These are phyloP conservation scores for Leucoraja erinaceus DNA, from an alignment of 2,113 vertebrate species.

Conservation along the genomic window DNA sequence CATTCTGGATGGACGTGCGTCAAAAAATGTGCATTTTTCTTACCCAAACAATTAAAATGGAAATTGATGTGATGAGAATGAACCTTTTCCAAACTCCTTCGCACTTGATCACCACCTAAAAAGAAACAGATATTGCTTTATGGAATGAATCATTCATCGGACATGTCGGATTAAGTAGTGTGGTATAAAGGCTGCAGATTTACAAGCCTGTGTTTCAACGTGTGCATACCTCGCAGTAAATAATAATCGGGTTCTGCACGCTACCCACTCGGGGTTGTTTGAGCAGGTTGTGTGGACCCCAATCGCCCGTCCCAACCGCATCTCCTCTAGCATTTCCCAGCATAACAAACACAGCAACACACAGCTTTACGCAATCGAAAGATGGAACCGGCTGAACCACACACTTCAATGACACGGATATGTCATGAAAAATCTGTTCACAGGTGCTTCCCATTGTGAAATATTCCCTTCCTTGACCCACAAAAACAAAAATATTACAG, in stretches of 20 bases:
- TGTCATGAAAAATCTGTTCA: neutral
- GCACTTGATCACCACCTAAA: constrained; percentile 16
- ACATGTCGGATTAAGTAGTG: neutral
- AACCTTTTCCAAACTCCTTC: constrained; percentile 19
- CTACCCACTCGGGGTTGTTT: neutral
- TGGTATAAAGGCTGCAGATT: neutral
- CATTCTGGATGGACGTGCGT: neutral
- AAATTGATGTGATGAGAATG: constrained; percentile 15
- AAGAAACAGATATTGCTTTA: constrained; percentile 23
- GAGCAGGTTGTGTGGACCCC: neutral
- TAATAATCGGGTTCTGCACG: neutral
- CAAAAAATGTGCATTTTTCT: constrained; percentile 4
- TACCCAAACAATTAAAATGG: constrained; percentile 26
- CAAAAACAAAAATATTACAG: neutral
- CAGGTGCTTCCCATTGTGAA: neutral
- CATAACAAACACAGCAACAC: too few species aligned
- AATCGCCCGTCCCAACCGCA: neutral
- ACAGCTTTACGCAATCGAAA: neutral
- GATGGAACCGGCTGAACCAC: neutral
- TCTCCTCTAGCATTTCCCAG: neutral
- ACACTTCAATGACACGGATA: neutral
- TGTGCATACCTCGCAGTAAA: neutral
- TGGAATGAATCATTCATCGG: neutral
- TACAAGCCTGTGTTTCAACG: neutral
- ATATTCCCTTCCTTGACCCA: neutral